Evolutionary conservation across 2,888 invertebrate species (phyloP).

Genomic region (Acronicta leporina): DNA sequence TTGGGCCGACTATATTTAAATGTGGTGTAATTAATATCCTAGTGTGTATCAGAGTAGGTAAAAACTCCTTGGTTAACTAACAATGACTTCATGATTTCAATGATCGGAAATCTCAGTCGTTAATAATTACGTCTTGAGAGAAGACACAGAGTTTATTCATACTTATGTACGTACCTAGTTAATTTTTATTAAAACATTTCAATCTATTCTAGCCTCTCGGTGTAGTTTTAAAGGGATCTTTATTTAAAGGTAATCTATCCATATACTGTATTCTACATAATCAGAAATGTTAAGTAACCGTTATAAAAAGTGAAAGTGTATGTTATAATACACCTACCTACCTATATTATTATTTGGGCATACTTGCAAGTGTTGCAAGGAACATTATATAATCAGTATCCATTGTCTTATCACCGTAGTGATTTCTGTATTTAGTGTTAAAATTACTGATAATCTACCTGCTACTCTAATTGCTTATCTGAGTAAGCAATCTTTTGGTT

Average conservation of each 20-base stretch:
- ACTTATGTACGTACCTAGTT: constrained; percentile 11
- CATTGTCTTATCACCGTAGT: constrained; percentile 10
- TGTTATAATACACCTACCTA: no score
- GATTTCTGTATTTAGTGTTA: constrained; percentile 17
- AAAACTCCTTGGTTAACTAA: constrained; percentile 6
- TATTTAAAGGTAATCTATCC: background rate
- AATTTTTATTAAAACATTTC: background rate
- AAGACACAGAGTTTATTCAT: constrained; percentile 6
- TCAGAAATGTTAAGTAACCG: background rate
- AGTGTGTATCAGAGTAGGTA: background rate
- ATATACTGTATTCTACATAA: background rate
- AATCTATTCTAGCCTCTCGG: background rate
- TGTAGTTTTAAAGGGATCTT: background rate
- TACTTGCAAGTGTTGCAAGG: no score
- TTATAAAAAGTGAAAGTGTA: background rate
- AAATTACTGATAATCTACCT: constrained; percentile 18
- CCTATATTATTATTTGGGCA: no score
- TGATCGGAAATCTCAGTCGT: constrained; percentile 3
- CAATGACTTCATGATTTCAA: constrained; percentile 32
- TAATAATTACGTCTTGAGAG: constrained; percentile 1
- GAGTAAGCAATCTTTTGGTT: constrained; percentile 18
- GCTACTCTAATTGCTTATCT: constrained; percentile 10
- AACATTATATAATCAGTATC: background rate
- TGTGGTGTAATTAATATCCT: background rate
- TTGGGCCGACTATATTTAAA: background rate